Percentiles rank a stretch among this genome's conserved stretches.
These are phyloP conservation scores for Oncopeltus fasciatus DNA, from an alignment of 1,140 invertebrate species.

Conservation along the genomic window DNA sequence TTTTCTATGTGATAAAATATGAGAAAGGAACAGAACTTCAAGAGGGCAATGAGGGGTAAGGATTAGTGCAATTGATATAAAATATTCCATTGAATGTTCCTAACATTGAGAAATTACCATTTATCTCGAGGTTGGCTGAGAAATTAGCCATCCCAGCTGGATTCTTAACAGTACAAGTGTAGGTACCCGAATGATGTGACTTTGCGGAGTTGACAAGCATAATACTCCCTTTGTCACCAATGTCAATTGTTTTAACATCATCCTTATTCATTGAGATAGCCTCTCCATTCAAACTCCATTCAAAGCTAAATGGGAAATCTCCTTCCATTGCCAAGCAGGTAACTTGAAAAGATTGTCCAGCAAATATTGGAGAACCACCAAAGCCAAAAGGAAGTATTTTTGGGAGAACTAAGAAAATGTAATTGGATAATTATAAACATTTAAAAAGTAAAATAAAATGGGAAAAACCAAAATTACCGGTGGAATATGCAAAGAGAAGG, in stretches of 20 bases:
- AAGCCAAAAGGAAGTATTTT: constrained; percentile 36
- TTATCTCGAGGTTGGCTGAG: constrained; percentile 23
- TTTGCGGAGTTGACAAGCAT: constrained; percentile 32
- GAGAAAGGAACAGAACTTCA: not conserved
- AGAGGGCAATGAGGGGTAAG: not conserved
- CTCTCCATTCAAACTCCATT: constrained; percentile 27
- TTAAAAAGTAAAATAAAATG: constrained; percentile 1
- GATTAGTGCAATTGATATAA: not conserved
- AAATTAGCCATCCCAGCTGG: constrained; percentile 25
- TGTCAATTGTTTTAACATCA: no score
- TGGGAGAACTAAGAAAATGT: constrained; percentile 32
- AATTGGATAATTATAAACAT: not conserved
- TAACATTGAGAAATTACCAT: no score
- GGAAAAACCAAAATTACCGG: not conserved
- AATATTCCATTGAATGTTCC: not conserved
- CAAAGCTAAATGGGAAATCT: constrained; percentile 28
- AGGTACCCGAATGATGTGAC: constrained; percentile 35
- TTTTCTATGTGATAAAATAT: no score
- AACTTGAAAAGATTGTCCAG: constrained; percentile 34
- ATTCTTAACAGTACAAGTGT: constrained; percentile 35
- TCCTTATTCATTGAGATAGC: not conserved
- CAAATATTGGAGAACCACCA: constrained; percentile 29
- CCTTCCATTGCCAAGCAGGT: constrained; percentile 29
- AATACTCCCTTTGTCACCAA: constrained; percentile 43
- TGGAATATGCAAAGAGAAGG: not conserved